phyloP scores from a whole-genome alignment of 2,888 invertebrate genomes.

The Emesis castigata region DNA sequence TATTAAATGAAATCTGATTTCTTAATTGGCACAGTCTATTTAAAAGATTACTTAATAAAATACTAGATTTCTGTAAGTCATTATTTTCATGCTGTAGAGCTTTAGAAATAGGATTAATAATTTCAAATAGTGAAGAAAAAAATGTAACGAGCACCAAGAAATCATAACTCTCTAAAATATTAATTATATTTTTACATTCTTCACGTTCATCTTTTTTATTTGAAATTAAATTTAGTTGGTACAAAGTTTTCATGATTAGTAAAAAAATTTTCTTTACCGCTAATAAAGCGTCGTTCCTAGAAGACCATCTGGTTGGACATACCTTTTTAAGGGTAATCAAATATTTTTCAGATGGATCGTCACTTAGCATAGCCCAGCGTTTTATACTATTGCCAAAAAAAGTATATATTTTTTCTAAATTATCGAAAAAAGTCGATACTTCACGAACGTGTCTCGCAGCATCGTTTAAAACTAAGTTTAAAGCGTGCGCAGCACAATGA shows the following conservation, averaged over 20 bases:
- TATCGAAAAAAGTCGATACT: constrained; percentile 21
- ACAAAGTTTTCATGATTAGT: too few relatives aligned
- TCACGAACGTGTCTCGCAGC: constrained; percentile 13
- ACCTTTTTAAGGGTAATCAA: too few relatives aligned
- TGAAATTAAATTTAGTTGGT: constrained; percentile 56
- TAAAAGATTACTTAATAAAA: background rate
- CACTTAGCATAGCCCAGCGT: constrained; percentile 58
- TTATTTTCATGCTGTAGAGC: constrained; percentile 59
- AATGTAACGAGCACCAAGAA: constrained; percentile 19
- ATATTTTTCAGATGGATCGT: too few relatives aligned
- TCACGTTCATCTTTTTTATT: constrained; percentile 30
- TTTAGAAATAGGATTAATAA: constrained; percentile 70
- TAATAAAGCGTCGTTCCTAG: too few relatives aligned
- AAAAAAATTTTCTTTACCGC: too few relatives aligned
- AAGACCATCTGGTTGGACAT: too few relatives aligned
- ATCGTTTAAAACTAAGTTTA: constrained; percentile 10
- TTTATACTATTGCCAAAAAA: constrained; percentile 47
- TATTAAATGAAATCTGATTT: background rate
- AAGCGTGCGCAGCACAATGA: constrained; percentile 54
- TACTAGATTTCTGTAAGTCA: constrained; percentile 62
- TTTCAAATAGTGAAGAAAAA: constrained; percentile 70
- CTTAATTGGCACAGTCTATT: too few relatives aligned
- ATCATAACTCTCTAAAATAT: constrained; percentile 34
- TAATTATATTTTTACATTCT: constrained; percentile 34
- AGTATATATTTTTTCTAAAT: constrained; percentile 10